Evolutionary conservation across 2,888 invertebrate species (phyloP), one percentile per base, ranked within the genome.

Genomic region (Amphipyra berbera): DNA sequence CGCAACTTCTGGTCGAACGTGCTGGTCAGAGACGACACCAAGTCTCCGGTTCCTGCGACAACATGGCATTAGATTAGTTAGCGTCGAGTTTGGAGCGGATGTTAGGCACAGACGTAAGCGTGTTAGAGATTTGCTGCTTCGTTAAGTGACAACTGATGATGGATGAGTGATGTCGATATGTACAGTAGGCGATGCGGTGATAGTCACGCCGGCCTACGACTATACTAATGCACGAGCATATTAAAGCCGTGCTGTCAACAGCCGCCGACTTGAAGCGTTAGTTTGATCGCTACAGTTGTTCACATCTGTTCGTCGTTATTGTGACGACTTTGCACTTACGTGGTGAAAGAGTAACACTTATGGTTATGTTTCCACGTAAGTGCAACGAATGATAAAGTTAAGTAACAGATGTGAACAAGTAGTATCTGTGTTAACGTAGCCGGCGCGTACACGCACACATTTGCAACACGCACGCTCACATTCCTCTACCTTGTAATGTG

Each of bases 1-100:
- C 96, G 96, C 91, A 97, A 95, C 90, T 98, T 98, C 86, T 97
- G 97, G 89, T 98, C 98, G 91, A 98, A 96, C 65, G 98, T 97
- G 86, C 97, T 97, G 80, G 98, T 98, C 87, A 98, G 96, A 81
- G 97, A 97, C 74, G 96, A 96, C 87, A 97, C 97, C 91, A 98
- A 95, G 82, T 98, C 96, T 95, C 98, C 98, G 87, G 97, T 96
- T 90, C 97, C 98, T 98, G 95, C 59, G 95, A 95, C 86, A 90
- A 90, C 68, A 44, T 47, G 53, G 9, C 13, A 45, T 1, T 37
- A n/a, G 38, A 61, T 86, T 65, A 87, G 77, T 13, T 48, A 42
- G 58, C 37, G 79, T 33, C 68, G 50, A 12, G 27, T 33, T 49
- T 10, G 41, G 15, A 7, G 60, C 40, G 60, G 8, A 56, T 13